A percentile compares a stretch with the other conserved stretches of the same genome.
Evolutionary conservation across 2,797 vertebrate genomes (phyloP).

Genomic region (Amblyopsis hoosieri): DNA sequence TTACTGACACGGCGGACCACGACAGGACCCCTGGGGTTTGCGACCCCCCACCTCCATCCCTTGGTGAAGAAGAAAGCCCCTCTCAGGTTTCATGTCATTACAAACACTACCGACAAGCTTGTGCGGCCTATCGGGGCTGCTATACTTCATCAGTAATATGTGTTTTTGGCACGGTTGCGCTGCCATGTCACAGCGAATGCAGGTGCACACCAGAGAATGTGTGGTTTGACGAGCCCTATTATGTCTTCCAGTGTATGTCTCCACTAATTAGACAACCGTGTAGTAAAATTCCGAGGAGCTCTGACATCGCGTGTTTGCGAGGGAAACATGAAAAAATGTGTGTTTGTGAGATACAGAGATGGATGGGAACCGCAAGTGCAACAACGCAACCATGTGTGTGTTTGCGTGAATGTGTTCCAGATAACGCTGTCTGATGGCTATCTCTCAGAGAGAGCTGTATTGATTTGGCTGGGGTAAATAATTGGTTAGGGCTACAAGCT

Average conservation of each 20-base stretch:
- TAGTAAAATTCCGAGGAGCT: slow-evolving; percentile 39
- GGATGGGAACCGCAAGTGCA: slow-evolving; percentile 14
- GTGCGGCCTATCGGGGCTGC: slow-evolving; percentile 10
- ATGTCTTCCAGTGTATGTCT: slow-evolving; percentile 9
- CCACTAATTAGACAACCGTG: slow-evolving; percentile 46
- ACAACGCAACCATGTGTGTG: slow-evolving; percentile 19
- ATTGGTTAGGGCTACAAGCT: slow-evolving; percentile 80
- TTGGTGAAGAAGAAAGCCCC: slow-evolving; percentile 36
- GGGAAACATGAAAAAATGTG: slow-evolving; percentile 1
- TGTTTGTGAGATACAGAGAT: slow-evolving; percentile 26
- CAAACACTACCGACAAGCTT: slow-evolving; percentile 22
- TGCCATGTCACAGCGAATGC: slow-evolving; percentile 6
- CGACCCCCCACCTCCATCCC: slow-evolving; percentile 24
- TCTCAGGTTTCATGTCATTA: slow-evolving; percentile 46
- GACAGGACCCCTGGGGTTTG: slow-evolving; percentile 46
- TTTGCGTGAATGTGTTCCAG: slow-evolving; percentile 58
- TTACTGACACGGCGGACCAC: slow-evolving; percentile 61
- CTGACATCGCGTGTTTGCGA: slow-evolving; percentile 40
- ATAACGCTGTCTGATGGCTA: slow-evolving; percentile 71
- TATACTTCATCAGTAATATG: slow-evolving; percentile 4
- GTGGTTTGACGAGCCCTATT: slow-evolving; percentile 14
- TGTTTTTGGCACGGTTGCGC: neutral
- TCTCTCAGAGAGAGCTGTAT: slow-evolving; percentile 75
- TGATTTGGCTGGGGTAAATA: slow-evolving; percentile 80
- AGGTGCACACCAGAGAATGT: neutral